These are phyloP conservation scores for Gavia stellata DNA, from an alignment of 2,113 vertebrate species.

Conservation along the genomic window DNA sequence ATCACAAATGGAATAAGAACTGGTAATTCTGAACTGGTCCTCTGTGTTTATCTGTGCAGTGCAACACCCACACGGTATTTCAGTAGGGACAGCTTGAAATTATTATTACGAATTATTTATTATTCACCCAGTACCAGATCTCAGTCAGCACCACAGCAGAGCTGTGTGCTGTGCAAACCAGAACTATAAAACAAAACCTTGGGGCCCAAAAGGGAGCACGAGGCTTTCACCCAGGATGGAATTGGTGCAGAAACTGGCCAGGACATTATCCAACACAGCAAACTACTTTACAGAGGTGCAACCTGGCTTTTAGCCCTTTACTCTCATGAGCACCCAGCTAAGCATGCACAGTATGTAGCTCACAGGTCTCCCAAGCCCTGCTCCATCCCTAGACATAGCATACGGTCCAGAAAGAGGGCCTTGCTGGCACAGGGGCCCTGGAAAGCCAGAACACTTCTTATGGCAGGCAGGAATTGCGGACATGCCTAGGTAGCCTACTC, in stretches of 20 bases:
- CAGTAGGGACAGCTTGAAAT: background rate
- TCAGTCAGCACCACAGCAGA: background rate
- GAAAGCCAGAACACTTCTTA: background rate
- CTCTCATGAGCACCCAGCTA: accelerated
- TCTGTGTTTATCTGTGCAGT: background rate
- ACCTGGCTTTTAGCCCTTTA: background rate
- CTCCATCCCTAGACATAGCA: background rate
- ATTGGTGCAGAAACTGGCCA: background rate
- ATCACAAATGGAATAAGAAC: background rate
- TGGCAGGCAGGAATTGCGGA: background rate
- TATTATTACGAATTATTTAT: background rate
- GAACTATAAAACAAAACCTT: background rate
- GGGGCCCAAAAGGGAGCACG: background rate
- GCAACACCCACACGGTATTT: background rate
- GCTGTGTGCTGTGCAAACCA: background rate
- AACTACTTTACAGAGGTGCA: background rate
- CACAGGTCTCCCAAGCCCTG: background rate
- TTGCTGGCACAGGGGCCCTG: accelerated
- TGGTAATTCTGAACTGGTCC: background rate
- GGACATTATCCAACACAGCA: background rate
- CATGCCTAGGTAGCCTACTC: accelerated
- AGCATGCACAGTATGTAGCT: background rate
- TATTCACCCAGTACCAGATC: background rate
- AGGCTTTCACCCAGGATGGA: background rate
- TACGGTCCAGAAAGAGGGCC: background rate